A percentile compares a stretch with the other conserved stretches of the same genome.
Evolutionary conservation across 2,113 vertebrate species (phyloP).

Genomic region (Rhinoderma darwinii): DNA sequence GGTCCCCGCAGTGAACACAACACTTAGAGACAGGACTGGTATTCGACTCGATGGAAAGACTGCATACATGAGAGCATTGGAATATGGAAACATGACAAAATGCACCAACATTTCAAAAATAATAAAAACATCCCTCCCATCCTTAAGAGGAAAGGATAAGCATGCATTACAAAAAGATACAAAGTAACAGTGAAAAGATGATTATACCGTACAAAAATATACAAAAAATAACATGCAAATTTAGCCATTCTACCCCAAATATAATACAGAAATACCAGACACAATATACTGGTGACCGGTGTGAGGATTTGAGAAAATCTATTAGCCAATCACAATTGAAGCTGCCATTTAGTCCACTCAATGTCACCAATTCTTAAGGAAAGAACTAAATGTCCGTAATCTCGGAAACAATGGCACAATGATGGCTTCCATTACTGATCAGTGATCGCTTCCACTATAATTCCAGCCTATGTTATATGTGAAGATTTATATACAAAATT

Average conservation of each 20-base stretch:
- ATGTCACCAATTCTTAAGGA: not conserved
- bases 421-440: not conserved
- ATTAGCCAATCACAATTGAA: not conserved
- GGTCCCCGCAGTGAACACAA: constrained; percentile 74
- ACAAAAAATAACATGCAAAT: constrained; percentile 63
- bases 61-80: constrained; percentile 75
- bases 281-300: not conserved
- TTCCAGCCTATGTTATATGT: not conserved
- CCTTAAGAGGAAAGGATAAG: constrained; percentile 66
- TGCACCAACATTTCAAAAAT: constrained; percentile 69
- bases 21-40: constrained; percentile 80
- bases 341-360: not conserved
- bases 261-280: constrained; percentile 59
- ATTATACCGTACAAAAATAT: constrained; percentile 60
- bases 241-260: constrained; percentile 58
- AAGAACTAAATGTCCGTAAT: not conserved
- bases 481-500: not conserved
- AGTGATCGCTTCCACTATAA: not conserved
- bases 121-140: constrained; percentile 67
- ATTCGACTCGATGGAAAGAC: constrained; percentile 78
- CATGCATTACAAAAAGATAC: constrained; percentile 71
- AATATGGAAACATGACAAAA: constrained; percentile 76
- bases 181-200: constrained; percentile 64
- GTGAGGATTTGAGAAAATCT: not conserved
- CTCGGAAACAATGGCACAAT: not conserved